Base-by-base conservation (phyloP, 30 jellyfish, hydroid and myxozoan species). In the Hydra vulgaris region DNA sequence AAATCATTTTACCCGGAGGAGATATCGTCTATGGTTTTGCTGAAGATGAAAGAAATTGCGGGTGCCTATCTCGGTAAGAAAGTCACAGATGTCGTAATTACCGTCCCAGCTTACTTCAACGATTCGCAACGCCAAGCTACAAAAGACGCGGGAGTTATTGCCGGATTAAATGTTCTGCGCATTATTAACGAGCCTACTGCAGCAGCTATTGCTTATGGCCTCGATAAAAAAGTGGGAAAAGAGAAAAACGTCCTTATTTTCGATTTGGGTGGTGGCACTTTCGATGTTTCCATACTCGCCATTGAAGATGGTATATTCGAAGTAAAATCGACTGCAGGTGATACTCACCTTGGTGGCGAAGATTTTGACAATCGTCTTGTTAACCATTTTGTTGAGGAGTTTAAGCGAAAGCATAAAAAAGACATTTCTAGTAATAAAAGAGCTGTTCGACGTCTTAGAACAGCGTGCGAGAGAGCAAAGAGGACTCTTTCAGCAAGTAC, bases 191-290 rank as follows among this genome's bases (percentile, higher is more conserved):
- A 94, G 61, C 99, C 99, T 24, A 94, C 99, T 15, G 99, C 99
- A 21, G 99, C 99, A 79, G 99, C 99, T 55, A 94, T 94, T 88
- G 99, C 99, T 0, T 94, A 94, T 79, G 99, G 99, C 21, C 82
- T 94, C 54, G 99, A 88, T 87, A 94, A 94, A 71, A 94, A 88
- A 73, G 99, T 80, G 23, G 96, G 99, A 0, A 71, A 23, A 23
- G 99, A 94, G 79, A 83, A 95, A 21, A 83, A 94, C 85, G 96
- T 94, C 7, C 74, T 94, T 72, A 88, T 94, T 74, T 94, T 88
- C 82, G 99, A 94, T 74, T 95, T 94, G 79, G 99, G 99, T 27
- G 99, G 99, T 75, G 99, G 99, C 26, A 94, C 99, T 18, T 94
- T 94, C 84, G 99, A 94, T 88, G 99, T 94, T 23, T 94, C 99